These are phyloP conservation scores for Zaprionus inermis DNA, from an alignment of 1,140 invertebrate species.

Conservation along the genomic window DNA sequence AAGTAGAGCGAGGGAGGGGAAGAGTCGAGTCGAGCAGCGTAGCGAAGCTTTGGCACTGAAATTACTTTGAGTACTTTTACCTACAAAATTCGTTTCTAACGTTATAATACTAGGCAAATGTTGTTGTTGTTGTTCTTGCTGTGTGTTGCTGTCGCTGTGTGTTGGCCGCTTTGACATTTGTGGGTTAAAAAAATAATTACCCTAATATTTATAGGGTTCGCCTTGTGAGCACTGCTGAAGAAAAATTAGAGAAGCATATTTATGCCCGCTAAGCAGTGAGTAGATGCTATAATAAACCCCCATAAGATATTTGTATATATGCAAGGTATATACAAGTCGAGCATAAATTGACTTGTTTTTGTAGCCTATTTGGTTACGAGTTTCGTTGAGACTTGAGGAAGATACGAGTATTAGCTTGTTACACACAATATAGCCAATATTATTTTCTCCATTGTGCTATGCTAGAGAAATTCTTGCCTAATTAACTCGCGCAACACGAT, in stretches of 20 bases:
- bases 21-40: conserved; percentile 20
- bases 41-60: conserved; percentile 54
- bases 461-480: not conserved
- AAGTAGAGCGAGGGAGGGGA: not conserved
- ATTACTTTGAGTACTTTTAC: conserved; percentile 64
- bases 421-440: not conserved
- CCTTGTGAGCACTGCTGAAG: conserved; percentile 10
- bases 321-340: not conserved
- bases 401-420: not conserved
- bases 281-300: not conserved
- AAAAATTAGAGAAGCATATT: not conserved
- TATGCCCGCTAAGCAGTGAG: not conserved
- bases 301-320: too few relatives aligned
- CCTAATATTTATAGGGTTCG: conserved; percentile 59
- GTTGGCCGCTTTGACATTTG: conserved; percentile 69
- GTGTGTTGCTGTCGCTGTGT: conserved; percentile 30
- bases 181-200: conserved; percentile 74
- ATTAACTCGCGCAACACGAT: not conserved
- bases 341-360: not conserved
- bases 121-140: conserved; percentile 26
- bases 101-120: conserved; percentile 43
- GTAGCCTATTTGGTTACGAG: conserved; percentile 8
- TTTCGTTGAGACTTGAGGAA: not conserved
- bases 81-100: conserved; percentile 45
- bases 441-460: not conserved